Evolutionary conservation across 2,888 invertebrate species (phyloP), one percentile per base, ranked within the genome.

Genomic region (Acheta domesticus): DNA sequence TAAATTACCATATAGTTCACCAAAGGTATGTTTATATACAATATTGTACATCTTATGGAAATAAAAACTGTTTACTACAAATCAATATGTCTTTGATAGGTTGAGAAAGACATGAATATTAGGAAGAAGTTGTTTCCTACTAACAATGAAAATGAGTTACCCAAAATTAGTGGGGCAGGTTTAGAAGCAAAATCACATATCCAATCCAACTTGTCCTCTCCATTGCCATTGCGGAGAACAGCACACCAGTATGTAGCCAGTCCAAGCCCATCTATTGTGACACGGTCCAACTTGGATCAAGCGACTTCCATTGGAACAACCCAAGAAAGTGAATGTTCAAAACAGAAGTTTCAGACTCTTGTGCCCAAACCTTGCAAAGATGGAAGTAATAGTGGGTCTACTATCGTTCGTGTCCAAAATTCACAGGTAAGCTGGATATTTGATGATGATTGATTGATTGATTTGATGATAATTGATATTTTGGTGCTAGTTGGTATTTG

Each of bases 331-430:
- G 62, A 62, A 19, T 62, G 16, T 62, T 62, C 62, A n/a, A 62
- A 12, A 48, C 77, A 21, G 73, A 79, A 81, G 75, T 83, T 83
- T 78, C 82, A 81, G 75, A 80, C 80, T 12, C 76, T 83, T 75
- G 74, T 81, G 14, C 81, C 82, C 2, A 80, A 80, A 49, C 78
- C 80, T 21, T 16, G 77, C n/a, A 62, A 62, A 62, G 62, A 62
- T 62, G 62, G 62, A 19, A 19, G 62, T 62, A 62, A n/a, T 11
- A 78, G 75, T 48, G 81, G 82, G 12, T 74, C 83, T 21, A 83
- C 83, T 77, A 82, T 81, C 77, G 80, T 83, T 12, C 78, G 83
- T 20, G 83, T 84, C 21, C 83, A 84, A 77, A 83, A 84, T 80
- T 84, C 84, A 16, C 83, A 83, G 81, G 84, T 83, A 79, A 62